These are phyloP conservation scores for Arctia plantaginis DNA, from an alignment of 2,888 invertebrate species.

Conservation along the genomic window DNA sequence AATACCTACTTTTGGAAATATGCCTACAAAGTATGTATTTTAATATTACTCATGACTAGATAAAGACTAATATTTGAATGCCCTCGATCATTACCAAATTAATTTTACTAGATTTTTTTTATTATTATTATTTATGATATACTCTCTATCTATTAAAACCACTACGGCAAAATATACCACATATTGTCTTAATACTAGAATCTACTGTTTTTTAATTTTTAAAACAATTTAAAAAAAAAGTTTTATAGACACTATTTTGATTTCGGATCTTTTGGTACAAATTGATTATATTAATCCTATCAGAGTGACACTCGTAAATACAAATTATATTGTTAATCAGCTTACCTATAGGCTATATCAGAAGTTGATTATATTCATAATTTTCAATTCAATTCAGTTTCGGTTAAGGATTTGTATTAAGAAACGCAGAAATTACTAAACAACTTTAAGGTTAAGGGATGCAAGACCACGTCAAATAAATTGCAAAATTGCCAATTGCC, in stretches of 20 bases:
- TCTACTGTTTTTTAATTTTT: background rate
- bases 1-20: background rate
- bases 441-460: background rate
- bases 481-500: background rate
- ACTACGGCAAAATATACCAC: background rate
- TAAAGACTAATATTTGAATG: background rate
- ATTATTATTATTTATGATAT: background rate
- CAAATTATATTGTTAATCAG: constrained; percentile 11
- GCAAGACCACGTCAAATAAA: background rate
- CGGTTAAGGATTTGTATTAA: background rate
- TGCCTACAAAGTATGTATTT: background rate
- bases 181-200: background rate
- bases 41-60: background rate
- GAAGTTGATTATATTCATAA: background rate
- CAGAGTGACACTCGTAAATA: constrained; percentile 6
- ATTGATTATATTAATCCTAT: constrained; percentile 6
- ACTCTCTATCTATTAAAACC: background rate
- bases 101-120: background rate
- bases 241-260: background rate
- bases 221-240: background rate
- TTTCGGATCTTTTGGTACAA: background rate
- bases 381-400: background rate
- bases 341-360: constrained; percentile 2
- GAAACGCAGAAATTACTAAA: background rate
- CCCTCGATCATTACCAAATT: too few relatives aligned